phyloP scores from a whole-genome alignment of 92 coral and sea anemone genomes.

The Porites cylindrica region DNA sequence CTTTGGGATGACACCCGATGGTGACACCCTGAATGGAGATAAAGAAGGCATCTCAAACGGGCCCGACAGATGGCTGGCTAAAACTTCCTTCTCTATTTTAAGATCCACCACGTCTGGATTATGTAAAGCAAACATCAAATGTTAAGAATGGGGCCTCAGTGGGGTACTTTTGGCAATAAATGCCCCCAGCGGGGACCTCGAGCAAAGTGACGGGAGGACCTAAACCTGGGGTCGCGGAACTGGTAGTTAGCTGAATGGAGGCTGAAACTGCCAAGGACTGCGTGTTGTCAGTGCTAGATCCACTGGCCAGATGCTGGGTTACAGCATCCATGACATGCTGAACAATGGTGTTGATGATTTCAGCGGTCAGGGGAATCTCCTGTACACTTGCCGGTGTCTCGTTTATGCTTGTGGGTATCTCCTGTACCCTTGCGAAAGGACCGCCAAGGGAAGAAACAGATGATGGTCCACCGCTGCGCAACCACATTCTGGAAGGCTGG shows the following conservation, averaged over 20 bases:
- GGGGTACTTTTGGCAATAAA: conserved; percentile 52
- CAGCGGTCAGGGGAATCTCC: neutral
- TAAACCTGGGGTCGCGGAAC: neutral
- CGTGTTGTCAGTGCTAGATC: neutral
- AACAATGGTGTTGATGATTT: neutral
- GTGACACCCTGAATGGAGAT: conserved; percentile 59
- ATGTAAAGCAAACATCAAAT: conserved; percentile 40
- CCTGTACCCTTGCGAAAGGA: neutral
- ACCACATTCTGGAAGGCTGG: neutral
- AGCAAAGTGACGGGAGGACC: neutral
- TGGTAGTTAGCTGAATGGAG: conserved; percentile 3
- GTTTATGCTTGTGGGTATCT: no score
- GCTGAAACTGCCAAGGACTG: neutral
- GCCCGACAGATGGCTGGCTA: conserved; percentile 47
- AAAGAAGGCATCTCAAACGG: conserved; percentile 63
- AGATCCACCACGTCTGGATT: conserved; percentile 37
- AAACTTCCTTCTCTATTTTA: conserved; percentile 39
- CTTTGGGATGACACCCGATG: conserved; percentile 72
- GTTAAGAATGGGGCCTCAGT: conserved; percentile 52
- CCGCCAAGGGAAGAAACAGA: neutral
- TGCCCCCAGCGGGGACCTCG: conserved; percentile 20
- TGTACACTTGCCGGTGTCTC: neutral
- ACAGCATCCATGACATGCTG: neutral
- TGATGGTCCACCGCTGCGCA: neutral
- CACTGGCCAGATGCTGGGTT: neutral